Evolutionary conservation across 2,797 vertebrate species (phyloP).

Genomic region (Antrozous pallidus): DNA sequence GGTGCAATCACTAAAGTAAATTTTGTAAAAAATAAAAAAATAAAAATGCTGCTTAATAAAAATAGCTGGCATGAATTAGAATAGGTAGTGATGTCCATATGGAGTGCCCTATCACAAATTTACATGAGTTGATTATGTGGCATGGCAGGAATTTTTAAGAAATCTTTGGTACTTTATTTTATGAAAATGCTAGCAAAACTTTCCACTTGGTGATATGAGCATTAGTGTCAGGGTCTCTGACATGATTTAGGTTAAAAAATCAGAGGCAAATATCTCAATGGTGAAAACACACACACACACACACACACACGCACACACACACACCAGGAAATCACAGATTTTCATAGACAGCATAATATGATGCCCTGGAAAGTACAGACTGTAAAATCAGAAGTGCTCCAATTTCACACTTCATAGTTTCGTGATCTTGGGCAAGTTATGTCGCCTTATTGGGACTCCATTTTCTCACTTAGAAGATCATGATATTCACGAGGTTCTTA

Average conservation of each 20-base stretch:
- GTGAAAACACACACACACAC: constrained; percentile 31
- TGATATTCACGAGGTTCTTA: not conserved
- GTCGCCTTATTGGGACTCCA: not conserved
- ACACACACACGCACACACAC: no score
- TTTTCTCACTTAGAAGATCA: constrained; percentile 37
- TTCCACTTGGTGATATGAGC: not conserved
- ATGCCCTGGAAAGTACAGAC: not conserved
- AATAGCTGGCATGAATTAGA: not conserved
- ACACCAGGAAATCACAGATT: constrained; percentile 46
- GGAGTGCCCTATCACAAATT: not conserved
- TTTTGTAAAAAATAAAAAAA: constrained; percentile 37
- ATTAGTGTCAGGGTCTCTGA: constrained; percentile 4
- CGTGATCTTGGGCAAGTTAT: not conserved
- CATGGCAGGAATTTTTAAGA: not conserved
- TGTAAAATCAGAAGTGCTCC: not conserved
- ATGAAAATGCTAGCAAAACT: not conserved
- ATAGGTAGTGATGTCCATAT: not conserved
- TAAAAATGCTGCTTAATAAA: constrained; percentile 5
- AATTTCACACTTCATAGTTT: not conserved
- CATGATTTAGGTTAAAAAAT: constrained; percentile 41
- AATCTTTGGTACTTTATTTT: not conserved
- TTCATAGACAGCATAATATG: constrained; percentile 6
- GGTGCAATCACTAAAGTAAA: constrained; percentile 13
- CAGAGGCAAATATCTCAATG: constrained; percentile 54
- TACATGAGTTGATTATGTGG: not conserved